A percentile compares a stretch with the other conserved stretches of the same genome.
Evolutionary conservation across 2,888 invertebrate genomes (phyloP).

Genomic region (Apotomis turbidana): DNA sequence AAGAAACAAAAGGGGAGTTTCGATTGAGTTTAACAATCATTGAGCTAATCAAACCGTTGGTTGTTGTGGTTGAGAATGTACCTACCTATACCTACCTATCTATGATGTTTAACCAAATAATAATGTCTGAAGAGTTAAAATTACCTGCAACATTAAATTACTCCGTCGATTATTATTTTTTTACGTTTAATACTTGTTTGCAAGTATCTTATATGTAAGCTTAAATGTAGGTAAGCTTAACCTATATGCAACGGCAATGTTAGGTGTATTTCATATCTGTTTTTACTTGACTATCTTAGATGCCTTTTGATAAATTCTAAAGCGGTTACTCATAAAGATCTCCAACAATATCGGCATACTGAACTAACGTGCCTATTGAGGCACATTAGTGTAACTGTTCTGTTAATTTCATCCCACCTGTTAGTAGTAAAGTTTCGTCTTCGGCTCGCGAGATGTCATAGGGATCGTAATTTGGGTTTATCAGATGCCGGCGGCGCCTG

Average conservation of each 20-base stretch:
- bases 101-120: too few species aligned
- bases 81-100: too few species aligned
- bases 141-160: too few species aligned
- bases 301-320: not conserved
- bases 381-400: conserved; percentile 15
- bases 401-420: conserved; percentile 51
- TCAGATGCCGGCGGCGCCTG: conserved; percentile 67
- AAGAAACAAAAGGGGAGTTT: conserved; percentile 19
- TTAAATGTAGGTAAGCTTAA: too few species aligned
- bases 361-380: conserved; percentile 10
- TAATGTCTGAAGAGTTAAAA: too few species aligned
- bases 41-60: conserved; percentile 19
- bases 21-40: conserved; percentile 15
- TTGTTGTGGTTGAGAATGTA: conserved; percentile 1
- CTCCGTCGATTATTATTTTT: too few species aligned
- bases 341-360: not conserved
- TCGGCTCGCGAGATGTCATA: conserved; percentile 7
- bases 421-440: conserved; percentile 38
- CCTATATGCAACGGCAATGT: too few species aligned
- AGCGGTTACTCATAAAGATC: not conserved
- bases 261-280: not conserved
- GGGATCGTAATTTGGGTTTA: conserved; percentile 54
- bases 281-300: not conserved
- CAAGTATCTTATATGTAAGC: too few species aligned
- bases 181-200: too few species aligned